Conservation (phyloP, 1,140 invertebrate genomes). For the Drosophila ohnishii region DNA sequence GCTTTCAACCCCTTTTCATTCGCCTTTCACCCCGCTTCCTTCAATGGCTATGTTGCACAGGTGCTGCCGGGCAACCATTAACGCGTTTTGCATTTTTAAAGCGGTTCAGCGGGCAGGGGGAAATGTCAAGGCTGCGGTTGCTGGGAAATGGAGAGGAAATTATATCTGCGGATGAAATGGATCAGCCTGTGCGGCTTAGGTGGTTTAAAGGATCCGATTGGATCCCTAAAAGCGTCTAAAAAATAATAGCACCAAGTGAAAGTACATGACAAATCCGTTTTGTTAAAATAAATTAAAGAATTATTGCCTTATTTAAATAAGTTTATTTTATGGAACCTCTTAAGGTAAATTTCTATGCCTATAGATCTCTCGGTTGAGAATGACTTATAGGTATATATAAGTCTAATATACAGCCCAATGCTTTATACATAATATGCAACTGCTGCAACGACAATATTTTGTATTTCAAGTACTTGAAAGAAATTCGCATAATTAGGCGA, state of each 20-base stretch:
- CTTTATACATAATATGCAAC: background rate
- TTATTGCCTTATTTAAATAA: background rate
- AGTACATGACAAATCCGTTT: background rate
- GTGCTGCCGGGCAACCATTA: conserved; percentile 59
- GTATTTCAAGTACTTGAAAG: background rate
- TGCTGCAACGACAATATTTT: background rate
- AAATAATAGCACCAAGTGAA: background rate
- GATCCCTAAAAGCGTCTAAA: background rate
- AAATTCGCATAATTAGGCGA: conserved; percentile 24
- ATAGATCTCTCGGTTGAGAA: no score
- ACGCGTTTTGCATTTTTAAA: conserved; percentile 52
- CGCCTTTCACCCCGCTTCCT: background rate
- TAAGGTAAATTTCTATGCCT: no score
- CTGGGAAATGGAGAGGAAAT: conserved; percentile 44
- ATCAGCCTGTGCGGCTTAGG: conserved; percentile 29
- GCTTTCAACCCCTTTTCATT: background rate
- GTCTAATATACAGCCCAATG: no score
- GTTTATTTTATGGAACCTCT: no score
- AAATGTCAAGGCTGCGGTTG: conserved; percentile 44
- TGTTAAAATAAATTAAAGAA: background rate
- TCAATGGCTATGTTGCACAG: conserved; percentile 21
- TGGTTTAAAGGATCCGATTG: conserved; percentile 2
- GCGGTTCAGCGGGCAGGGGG: conserved; percentile 12
- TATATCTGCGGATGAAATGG: conserved; percentile 47
- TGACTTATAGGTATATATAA: no score